A percentile compares a stretch with the other conserved stretches of the same genome.
phyloP scores from a whole-genome alignment of 2,888 invertebrate genomes.

The Alsophila aescularia region DNA sequence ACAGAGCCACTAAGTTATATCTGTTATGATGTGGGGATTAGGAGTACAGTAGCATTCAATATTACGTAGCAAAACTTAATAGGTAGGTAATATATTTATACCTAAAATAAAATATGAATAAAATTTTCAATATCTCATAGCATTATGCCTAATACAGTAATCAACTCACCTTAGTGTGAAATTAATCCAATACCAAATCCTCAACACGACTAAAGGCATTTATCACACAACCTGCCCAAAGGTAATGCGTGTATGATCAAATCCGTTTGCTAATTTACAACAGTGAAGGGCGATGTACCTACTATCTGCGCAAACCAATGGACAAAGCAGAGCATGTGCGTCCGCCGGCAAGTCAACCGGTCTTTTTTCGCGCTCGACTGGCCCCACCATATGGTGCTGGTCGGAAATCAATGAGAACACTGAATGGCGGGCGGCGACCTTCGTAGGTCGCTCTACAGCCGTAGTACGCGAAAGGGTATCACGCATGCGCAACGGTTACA shows the following conservation, averaged over 20 bases:
- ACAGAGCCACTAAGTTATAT: no score
- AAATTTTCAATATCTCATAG: no score
- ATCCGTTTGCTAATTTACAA: conserved; percentile 1
- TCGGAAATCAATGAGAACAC: conserved; percentile 77
- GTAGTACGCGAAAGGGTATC: conserved; percentile 71
- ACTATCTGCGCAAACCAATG: conserved; percentile 49
- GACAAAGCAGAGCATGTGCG: conserved; percentile 32
- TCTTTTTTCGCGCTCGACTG: conserved; percentile 62
- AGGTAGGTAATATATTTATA: no score
- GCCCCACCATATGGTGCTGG: conserved; percentile 59
- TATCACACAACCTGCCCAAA: neutral
- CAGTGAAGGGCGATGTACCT: conserved; percentile 21
- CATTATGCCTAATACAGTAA: no score
- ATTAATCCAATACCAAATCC: no score
- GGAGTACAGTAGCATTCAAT: no score
- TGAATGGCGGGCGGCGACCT: conserved; percentile 79
- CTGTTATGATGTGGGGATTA: no score
- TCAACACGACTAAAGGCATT: neutral
- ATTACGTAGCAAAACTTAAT: no score
- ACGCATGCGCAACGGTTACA: conserved; percentile 66
- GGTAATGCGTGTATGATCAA: conserved; percentile 1
- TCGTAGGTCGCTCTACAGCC: conserved; percentile 70
- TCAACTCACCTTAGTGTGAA: no score
- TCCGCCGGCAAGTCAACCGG: conserved; percentile 56
- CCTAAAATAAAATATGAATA: no score